Conservation (phyloP, 2,797 vertebrate species). For the Sebastes kiyomatsui region DNA sequence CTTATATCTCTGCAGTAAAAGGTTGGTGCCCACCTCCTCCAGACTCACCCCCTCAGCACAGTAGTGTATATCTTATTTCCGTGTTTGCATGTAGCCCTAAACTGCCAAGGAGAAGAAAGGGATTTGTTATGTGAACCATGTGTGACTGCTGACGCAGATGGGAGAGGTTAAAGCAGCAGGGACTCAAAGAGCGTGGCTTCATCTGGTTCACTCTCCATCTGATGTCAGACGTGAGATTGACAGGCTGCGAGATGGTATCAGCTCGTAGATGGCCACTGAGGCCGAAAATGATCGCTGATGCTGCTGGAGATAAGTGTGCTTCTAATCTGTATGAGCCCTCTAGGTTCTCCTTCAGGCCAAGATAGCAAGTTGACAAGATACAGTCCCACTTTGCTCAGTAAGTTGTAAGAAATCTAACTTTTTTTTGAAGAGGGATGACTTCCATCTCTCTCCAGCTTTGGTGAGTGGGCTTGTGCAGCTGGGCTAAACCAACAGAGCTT, state of each 20-base stretch:
- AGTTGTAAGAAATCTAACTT: background rate
- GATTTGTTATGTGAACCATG: constrained; percentile 81
- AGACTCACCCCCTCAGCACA: constrained; percentile 61
- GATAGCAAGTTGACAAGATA: background rate
- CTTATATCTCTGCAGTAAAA: constrained; percentile 49
- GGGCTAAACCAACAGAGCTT: constrained; percentile 39
- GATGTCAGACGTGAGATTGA: constrained; percentile 57
- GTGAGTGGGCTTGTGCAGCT: constrained; percentile 57
- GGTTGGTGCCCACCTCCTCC: constrained; percentile 52
- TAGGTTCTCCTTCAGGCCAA: background rate
- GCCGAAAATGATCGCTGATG: constrained; percentile 57
- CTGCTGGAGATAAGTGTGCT: constrained; percentile 25
- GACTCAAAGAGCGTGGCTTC: constrained; percentile 48
- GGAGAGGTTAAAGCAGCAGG: constrained; percentile 64
- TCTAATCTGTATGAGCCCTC: constrained; percentile 5
- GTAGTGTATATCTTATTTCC: constrained; percentile 77
- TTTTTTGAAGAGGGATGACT: background rate
- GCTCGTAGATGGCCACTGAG: constrained; percentile 26
- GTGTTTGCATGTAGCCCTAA: constrained; percentile 71
- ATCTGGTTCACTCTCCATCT: constrained; percentile 45
- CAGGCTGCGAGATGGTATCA: constrained; percentile 56
- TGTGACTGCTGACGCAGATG: constrained; percentile 76
- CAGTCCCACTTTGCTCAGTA: background rate
- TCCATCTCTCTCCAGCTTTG: constrained; percentile 19
- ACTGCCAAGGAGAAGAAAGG: constrained; percentile 70